Conservation (phyloP, 2,888 invertebrate species). For the Polydrusus cervinus region DNA sequence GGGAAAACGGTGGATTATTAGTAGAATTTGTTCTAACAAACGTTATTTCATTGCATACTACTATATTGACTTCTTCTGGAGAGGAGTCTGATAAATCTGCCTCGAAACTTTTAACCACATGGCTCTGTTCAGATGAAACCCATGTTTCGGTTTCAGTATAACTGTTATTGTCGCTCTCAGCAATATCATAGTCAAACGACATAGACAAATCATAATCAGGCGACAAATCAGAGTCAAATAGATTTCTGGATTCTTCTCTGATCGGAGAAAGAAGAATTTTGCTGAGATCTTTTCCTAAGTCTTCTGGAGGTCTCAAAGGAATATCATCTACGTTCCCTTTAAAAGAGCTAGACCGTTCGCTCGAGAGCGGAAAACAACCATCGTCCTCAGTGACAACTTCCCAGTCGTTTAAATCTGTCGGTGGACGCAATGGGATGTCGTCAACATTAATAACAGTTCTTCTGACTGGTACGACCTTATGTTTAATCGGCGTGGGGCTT, state of each 20-base stretch:
- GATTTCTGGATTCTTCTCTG: constrained; percentile 64
- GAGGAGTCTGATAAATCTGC: background rate
- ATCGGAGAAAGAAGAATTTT: constrained; percentile 62
- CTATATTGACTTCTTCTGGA: constrained; percentile 61
- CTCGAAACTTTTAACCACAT: background rate
- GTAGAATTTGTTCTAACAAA: constrained; percentile 61
- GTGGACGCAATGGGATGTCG: constrained; percentile 67
- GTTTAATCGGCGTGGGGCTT: constrained; percentile 57
- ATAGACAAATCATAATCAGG: constrained; percentile 34
- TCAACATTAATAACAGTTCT: constrained; percentile 63
- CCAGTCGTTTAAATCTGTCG: constrained; percentile 57
- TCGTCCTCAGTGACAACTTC: background rate
- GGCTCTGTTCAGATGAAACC: background rate
- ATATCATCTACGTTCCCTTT: constrained; percentile 19
- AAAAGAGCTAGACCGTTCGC: background rate
- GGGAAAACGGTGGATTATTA: constrained; percentile 55
- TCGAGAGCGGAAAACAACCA: background rate
- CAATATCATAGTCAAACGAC: constrained; percentile 19
- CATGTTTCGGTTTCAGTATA: constrained; percentile 55
- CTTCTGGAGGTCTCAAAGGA: background rate
- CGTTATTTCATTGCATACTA: constrained; percentile 62
- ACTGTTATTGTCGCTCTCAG: constrained; percentile 42
- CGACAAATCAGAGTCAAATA: constrained; percentile 55
- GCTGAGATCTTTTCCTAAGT: background rate
- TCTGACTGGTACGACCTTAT: constrained; percentile 23